Percentiles rank a stretch among this genome's conserved stretches.
phyloP scores from a whole-genome alignment of 2,888 invertebrate genomes.

The Conistra vaccinii region DNA sequence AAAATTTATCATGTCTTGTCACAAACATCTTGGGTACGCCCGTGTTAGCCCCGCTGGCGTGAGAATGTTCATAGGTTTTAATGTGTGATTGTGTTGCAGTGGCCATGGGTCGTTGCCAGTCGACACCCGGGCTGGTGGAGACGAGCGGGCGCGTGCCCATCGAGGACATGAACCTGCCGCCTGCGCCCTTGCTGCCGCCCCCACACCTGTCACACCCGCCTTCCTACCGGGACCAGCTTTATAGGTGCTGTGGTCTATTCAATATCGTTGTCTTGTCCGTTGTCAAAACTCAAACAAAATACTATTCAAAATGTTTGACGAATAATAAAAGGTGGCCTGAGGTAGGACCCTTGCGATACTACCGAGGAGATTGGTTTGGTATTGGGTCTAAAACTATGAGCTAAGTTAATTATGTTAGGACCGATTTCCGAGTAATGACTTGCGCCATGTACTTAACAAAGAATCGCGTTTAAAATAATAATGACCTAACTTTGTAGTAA shows the following conservation, averaged over 20 bases:
- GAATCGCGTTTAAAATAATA: not conserved
- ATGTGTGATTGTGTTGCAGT: conserved; percentile 88
- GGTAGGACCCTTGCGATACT: not conserved
- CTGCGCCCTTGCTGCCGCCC: conserved; percentile 82
- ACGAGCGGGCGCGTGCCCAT: conserved; percentile 97
- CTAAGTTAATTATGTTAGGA: not conserved
- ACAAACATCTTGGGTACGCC: no score
- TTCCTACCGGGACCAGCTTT: conserved; percentile 90
- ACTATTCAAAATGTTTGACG: not conserved
- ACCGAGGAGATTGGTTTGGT: not conserved
- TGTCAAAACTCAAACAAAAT: not conserved
- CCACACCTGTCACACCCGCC: conserved; percentile 87
- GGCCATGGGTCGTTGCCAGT: conserved; percentile 98
- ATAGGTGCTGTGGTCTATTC: conserved; percentile 79
- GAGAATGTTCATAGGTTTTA: not conserved
- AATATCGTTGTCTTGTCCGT: not conserved
- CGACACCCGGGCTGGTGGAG: conserved; percentile 98
- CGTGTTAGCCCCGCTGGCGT: no score
- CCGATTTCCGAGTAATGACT: no score
- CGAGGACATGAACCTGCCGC: conserved; percentile 91
- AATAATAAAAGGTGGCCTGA: not conserved
- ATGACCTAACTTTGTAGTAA: not conserved
- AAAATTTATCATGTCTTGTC: no score
- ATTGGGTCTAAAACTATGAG: not conserved
- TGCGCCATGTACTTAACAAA: not conserved